Evolutionary conservation across 2,888 invertebrate species (phyloP), one percentile per base, ranked within the genome.

Genomic region (Amphipoea oculea): DNA sequence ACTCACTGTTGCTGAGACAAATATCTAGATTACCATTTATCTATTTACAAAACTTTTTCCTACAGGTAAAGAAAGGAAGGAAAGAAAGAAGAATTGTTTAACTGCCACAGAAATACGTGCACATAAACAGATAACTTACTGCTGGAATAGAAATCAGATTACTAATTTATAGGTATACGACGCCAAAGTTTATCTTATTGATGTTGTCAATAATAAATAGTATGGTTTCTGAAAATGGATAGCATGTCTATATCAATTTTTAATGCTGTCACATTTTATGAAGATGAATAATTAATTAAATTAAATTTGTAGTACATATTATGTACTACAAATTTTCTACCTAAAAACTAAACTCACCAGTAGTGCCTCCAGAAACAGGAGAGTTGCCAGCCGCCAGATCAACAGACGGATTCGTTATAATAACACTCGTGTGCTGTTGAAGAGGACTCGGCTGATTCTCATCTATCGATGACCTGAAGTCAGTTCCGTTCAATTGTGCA

Each of bases 401-500:
- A 12, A 98, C 97, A 2, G 98, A 98, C 0, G 98, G 98, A 90
- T 98, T 98, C 0, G 98, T 98, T 14, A 98, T 97, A 82, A 98
- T 98, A 3, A 98, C 98, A 87, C 98, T 98, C 12, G 98, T 97
- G 82, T 97, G 97, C 84, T 95, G 96, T 73, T 94, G 95, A 54
- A 93, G 96, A 5, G 94, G 94, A 79, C 88, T 92, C 0, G 93
- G 89, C 79, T 92, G 93, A 72, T 85, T 90, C 69, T 96, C 96
- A 79, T 96, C 96, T 54, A 95, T 82, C 0, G 95, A 95, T 0
- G 95, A 93, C 87, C 93, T 94, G 79, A 93, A 84, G 78, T 97
- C 95, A 82, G 89, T 94, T 17, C 97, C 96, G 80, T 96, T 95
- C 48, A 93, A 88, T 92, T 95, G 95, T 4, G 92, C 96, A 90